A percentile compares a stretch with the other conserved stretches of the same genome.
Conservation (phyloP, 2,113 vertebrate genomes). For the Sakesphorus luctuosus region DNA sequence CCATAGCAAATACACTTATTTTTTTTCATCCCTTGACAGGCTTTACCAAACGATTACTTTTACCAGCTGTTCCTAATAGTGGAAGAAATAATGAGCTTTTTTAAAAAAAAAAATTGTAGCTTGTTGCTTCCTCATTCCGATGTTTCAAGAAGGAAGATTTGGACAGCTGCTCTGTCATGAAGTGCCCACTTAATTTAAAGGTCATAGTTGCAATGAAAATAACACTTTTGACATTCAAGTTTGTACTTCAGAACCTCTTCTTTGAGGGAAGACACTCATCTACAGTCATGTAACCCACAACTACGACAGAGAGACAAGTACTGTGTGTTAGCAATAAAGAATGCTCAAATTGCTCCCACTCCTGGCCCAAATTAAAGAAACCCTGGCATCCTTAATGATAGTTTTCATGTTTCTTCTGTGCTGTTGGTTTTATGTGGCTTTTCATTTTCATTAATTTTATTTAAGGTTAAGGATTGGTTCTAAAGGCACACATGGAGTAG, state of each 20-base stretch:
- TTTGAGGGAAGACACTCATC: background rate
- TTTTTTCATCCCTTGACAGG: constrained; percentile 12
- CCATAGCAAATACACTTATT: background rate
- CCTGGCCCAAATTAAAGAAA: background rate
- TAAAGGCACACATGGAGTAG: background rate
- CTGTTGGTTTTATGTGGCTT: background rate
- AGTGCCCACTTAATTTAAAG: constrained; percentile 1
- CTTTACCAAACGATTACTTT: constrained; percentile 18
- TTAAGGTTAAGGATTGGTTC: background rate
- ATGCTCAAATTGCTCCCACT: background rate
- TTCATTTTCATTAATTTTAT: background rate
- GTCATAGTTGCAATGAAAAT: constrained; percentile 35
- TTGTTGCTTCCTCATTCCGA: background rate
- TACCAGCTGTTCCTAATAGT: constrained; percentile 36
- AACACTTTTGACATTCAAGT: background rate
- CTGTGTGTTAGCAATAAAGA: background rate
- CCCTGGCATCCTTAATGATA: background rate
- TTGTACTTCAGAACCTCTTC: background rate
- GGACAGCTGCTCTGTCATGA: background rate
- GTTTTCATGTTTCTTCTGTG: background rate
- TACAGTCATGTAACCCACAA: background rate
- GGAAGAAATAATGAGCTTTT: background rate
- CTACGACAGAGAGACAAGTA: background rate
- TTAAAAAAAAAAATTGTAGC: background rate
- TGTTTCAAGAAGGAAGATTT: background rate